phyloP scores from a whole-genome alignment of 2,113 vertebrate genomes.

The Myotis lucifugus region DNA sequence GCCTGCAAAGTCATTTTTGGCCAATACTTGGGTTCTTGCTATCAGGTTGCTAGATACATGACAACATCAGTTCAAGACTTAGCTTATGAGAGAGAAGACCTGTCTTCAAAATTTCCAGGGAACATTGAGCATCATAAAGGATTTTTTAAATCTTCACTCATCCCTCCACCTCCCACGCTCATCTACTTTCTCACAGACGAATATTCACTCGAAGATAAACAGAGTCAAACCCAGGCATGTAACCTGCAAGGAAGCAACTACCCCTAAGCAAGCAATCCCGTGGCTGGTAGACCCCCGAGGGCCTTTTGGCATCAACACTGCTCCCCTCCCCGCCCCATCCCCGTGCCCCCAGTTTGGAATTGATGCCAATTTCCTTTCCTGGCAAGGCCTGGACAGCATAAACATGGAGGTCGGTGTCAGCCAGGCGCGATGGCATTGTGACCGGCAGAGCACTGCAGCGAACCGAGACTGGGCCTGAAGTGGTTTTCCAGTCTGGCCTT shows the following conservation, averaged over 20 bases:
- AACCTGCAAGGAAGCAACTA: neutral
- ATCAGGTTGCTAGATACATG: neutral
- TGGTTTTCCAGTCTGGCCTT: neutral
- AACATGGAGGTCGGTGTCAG: constrained; percentile 43
- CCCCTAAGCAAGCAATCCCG: constrained; percentile 41
- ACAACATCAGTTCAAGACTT: neutral
- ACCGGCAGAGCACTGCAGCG: neutral
- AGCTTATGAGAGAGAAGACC: neutral
- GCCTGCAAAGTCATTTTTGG: constrained; percentile 55
- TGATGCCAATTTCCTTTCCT: constrained; percentile 24
- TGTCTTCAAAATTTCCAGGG: neutral
- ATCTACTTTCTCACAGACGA: neutral
- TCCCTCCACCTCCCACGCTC: neutral
- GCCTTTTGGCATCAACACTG: constrained; percentile 75
- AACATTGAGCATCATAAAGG: neutral
- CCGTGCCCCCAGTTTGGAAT: constrained; percentile 10
- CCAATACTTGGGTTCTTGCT: neutral
- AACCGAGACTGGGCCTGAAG: neutral
- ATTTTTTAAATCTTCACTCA: neutral
- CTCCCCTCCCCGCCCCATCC: neutral
- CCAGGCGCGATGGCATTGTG: constrained; percentile 40
- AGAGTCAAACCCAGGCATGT: neutral
- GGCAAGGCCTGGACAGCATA: neutral
- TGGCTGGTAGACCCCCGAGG: constrained; percentile 60
- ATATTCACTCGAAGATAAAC: neutral